Conservation (phyloP, 2,888 invertebrate genomes). For the Zele albiditarsus region DNA sequence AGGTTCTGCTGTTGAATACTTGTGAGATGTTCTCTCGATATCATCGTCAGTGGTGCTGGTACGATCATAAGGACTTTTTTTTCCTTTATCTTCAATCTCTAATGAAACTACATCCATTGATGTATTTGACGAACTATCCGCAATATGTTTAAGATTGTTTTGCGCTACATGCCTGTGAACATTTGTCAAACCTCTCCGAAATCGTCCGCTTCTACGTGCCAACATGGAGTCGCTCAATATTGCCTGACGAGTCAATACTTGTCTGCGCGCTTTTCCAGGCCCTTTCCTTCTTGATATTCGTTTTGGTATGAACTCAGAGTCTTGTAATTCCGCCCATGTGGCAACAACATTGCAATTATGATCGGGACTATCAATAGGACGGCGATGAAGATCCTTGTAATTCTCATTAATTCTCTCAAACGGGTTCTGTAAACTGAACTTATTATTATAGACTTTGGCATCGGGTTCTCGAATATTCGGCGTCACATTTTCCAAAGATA, state of each 20-base stretch:
- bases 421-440: constrained; percentile 22
- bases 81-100: neutral
- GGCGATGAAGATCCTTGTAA: constrained; percentile 31
- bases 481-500: constrained; percentile 46
- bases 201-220: constrained; percentile 18
- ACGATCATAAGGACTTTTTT: neutral
- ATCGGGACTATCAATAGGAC: constrained; percentile 46
- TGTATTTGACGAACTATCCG: constrained; percentile 11
- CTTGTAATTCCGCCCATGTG: constrained; percentile 52
- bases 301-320: constrained; percentile 37
- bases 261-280: constrained; percentile 29
- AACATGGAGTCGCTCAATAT: constrained; percentile 20
- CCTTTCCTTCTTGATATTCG: constrained; percentile 32
- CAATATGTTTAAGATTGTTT: neutral
- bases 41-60: neutral
- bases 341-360: constrained; percentile 54
- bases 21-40: neutral
- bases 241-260: constrained; percentile 12
- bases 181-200: constrained; percentile 13
- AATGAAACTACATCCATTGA: neutral
- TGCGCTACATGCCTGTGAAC: neutral
- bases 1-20: neutral
- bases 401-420: constrained; percentile 9
- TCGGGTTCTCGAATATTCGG: constrained; percentile 47
- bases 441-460: constrained; percentile 19